These are phyloP conservation scores for Zootermopsis nevadensis DNA, from an alignment of 2,888 invertebrate species.

Conservation along the genomic window DNA sequence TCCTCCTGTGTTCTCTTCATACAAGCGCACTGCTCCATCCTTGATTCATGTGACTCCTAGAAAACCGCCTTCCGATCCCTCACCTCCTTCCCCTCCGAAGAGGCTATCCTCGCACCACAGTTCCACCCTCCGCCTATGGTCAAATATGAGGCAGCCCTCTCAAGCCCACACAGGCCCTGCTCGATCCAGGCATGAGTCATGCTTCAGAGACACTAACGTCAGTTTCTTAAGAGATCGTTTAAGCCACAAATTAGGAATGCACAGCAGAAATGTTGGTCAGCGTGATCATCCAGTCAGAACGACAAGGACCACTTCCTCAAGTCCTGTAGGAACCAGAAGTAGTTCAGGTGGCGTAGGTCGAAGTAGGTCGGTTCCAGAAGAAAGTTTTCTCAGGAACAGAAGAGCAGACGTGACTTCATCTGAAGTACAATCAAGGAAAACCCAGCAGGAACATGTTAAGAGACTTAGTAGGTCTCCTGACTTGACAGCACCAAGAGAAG, in stretches of 20 bases:
- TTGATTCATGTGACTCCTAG: slow-evolving; percentile 57
- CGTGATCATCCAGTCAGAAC: slow-evolving; percentile 6
- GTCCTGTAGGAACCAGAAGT: slow-evolving; percentile 54
- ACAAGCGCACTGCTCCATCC: slow-evolving; percentile 72
- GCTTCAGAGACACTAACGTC: slow-evolving; percentile 68
- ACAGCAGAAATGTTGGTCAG: slow-evolving; percentile 55
- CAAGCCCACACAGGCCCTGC: slow-evolving; percentile 53
- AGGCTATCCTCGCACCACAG: slow-evolving; percentile 81
- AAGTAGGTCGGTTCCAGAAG: slow-evolving; percentile 39
- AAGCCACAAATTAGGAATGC: slow-evolving; percentile 66
- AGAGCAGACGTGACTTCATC: not conserved
- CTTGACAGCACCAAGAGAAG: slow-evolving; percentile 70
- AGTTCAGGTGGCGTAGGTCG: not conserved
- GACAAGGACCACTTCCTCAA: slow-evolving; percentile 54
- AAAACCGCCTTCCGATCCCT: slow-evolving; percentile 55
- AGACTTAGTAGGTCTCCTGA: slow-evolving; percentile 66
- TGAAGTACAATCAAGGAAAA: slow-evolving; percentile 46
- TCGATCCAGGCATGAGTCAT: slow-evolving; percentile 66
- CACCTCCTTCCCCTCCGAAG: slow-evolving; percentile 73
- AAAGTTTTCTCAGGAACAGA: not conserved
- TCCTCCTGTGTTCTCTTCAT: slow-evolving; percentile 67
- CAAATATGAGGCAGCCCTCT: slow-evolving; percentile 62
- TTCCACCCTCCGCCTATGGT: slow-evolving; percentile 74
- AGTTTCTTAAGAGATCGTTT: slow-evolving; percentile 73
- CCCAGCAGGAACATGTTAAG: slow-evolving; percentile 46